Base-by-base conservation (phyloP, 2,113 vertebrate genomes). In the Marmota flaviventris region DNA sequence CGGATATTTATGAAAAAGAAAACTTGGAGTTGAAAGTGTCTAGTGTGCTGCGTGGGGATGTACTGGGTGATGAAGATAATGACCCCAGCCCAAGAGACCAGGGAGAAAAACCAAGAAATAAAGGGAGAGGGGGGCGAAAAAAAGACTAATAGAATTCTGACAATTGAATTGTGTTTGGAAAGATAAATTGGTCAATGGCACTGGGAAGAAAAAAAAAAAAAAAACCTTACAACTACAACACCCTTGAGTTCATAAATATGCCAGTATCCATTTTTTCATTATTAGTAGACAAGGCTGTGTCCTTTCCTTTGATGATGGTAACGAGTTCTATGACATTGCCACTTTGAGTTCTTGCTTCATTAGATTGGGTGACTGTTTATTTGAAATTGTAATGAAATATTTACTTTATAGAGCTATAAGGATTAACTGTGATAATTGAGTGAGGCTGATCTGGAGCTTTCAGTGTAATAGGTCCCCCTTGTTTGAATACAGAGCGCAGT, bases 361-460 rank as follows among this genome's bases (percentile, higher is more conserved):
- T 99, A 99, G 99, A 99, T 99, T 99, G 99, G 99, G 99, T 99
- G 98, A 99, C 99, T 99, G 99, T 99, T 99, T 99, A 99, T 99
- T 99, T 99, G 99, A 99, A 99, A 99, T 99, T 99, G 99, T 99
- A 99, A 99, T 99, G 99, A 99, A 99, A 99, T 99, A 99, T 99
- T 99, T 99, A 99, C 99, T 99, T 99, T 99, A 99, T 99, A 99
- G 99, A 99, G 99, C 99, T 98, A 99, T 99, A 99, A 99, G 99
- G 99, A 99, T 99, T 99, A 99, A 99, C 98, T 98, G 99, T 99
- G 99, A 99, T 99, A 99, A 99, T 99, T 99, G 99, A 99, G 99
- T 99, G 99, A 99, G 98, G 99, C 99, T 99, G 99, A 99, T 99
- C 98, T 97, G 98, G 98, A 99, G 99, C 99, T 99, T 98, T 99